Evolutionary conservation across 64 coral and sea anemone genomes (phyloP).

Genomic region (Stichodactyla mertensii): DNA sequence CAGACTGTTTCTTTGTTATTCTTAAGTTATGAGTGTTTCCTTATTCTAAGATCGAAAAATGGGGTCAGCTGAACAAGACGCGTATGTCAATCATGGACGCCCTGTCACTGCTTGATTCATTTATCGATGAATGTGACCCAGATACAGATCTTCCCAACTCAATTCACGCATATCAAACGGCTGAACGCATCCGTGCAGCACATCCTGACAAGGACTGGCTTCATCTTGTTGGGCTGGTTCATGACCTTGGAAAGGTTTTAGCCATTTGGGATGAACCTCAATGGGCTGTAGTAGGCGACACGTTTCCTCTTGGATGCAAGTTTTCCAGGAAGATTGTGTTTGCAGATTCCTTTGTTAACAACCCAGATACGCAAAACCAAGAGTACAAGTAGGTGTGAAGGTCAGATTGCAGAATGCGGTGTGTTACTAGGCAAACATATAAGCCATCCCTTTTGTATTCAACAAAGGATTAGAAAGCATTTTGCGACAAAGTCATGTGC

Average conservation of each 20-base stretch:
- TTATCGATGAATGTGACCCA: conserved; percentile 89
- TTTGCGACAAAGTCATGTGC: no score
- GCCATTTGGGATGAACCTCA: conserved; percentile 89
- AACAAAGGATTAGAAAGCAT: no score
- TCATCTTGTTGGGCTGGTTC: conserved; percentile 82
- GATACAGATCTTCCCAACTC: conserved; percentile 96
- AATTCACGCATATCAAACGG: conserved; percentile 94
- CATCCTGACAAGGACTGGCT: conserved; percentile 97
- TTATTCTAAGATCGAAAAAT: conserved; percentile 55
- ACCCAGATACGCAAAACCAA: conserved; percentile 63
- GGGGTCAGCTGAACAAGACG: conserved; percentile 39
- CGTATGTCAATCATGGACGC: conserved; percentile 86
- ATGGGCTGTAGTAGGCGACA: conserved; percentile 88
- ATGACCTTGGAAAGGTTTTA: conserved; percentile 93
- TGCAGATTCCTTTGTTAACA: conserved; percentile 75
- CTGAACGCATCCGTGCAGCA: conserved; percentile 42
- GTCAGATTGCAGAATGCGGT: conserved; percentile 5
- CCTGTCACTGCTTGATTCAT: conserved; percentile 56
- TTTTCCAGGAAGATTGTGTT: conserved; percentile 93
- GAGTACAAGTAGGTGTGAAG: conserved; percentile 30
- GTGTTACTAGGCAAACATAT: not conserved
- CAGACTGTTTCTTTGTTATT: no score
- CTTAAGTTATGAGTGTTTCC: no score
- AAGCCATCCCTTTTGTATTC: no score
- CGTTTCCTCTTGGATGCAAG: conserved; percentile 89